Base-by-base conservation (phyloP, 2,797 vertebrate genomes). In the Scolopax bukidnonensis region DNA sequence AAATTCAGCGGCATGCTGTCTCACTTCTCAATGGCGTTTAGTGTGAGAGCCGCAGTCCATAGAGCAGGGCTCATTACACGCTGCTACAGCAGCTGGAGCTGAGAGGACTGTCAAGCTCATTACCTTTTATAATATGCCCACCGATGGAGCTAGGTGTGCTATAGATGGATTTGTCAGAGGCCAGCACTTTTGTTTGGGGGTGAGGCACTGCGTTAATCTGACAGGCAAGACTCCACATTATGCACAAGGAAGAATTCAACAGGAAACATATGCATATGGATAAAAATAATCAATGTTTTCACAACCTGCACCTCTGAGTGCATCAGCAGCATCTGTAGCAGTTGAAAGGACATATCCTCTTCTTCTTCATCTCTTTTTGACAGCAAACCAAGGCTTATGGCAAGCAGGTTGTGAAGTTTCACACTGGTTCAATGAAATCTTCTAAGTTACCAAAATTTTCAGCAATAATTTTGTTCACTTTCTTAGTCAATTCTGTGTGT, bases 1-100 rank as follows among this genome's bases (percentile, higher is more conserved):
- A 93, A 94, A 96, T 94, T 94, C 96, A 90, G 93, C 6, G 79
- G 61, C 95, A 95, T 90, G 95, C 95, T 87, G 93, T 92, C 95
- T 95, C 45, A 41, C 88, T 64, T 89, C 93, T 97, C 95, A 96
- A 94, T 77, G 95, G 86, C 0, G 18, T 89, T 92, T 92, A 89
- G 90, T 59, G 92, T 60, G 40, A 87, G 95, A 43, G 74, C 19
- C 0, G 4, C 80, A 77, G 75, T 70, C 95, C 92, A 67, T 32
- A 70, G 75, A 97, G 88, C 84, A 23, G 89, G 81, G 89, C 92
- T 97, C 86, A 87, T 96, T 93, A 95, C 95, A 87, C 1, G 16
- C 93, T 87, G 92, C 89, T 77, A n/a, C 89, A 90, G 95, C 95
- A 97, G 94, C 95, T 96, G 95, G 93, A 95, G 94, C 88, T 92